phyloP scores from a whole-genome alignment of 2,113 vertebrate species.

The Nothocercus julius region DNA sequence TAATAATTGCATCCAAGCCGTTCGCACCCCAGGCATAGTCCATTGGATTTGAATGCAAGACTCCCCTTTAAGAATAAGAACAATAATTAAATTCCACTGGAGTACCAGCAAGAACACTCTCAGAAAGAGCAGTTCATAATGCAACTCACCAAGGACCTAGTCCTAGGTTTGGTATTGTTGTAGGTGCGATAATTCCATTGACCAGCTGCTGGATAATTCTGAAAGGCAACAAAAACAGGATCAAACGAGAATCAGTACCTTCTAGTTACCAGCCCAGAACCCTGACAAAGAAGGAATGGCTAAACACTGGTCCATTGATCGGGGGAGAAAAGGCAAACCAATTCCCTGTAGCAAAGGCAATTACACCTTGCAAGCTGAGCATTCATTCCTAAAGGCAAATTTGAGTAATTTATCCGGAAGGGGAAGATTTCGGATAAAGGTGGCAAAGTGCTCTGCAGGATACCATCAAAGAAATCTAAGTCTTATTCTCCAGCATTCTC shows the following conservation, averaged over 20 bases:
- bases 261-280: background rate
- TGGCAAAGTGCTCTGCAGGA: rapidly evolving
- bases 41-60: constrained; percentile 96
- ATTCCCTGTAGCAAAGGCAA: background rate
- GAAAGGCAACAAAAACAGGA: background rate
- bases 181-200: constrained; percentile 94
- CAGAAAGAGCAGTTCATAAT: background rate
- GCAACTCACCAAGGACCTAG: constrained; percentile 93
- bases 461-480: background rate
- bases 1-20: constrained; percentile 93
- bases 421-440: background rate
- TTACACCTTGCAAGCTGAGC: background rate
- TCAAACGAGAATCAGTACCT: background rate
- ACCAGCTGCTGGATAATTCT: constrained; percentile 97
- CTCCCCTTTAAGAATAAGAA: constrained; percentile 82
- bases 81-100: background rate
- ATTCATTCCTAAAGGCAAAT: background rate
- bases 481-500: background rate
- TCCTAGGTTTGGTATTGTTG: constrained; percentile 93
- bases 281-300: rapidly evolving
- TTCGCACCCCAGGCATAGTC: constrained; percentile 98
- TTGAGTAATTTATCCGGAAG: background rate
- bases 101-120: rapidly evolving
- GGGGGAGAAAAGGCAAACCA: background rate
- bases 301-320: background rate